Percentiles rank a stretch among this genome's conserved stretches.
These are phyloP conservation scores for Lepilemur septentrionalis DNA, from an alignment of 2,797 vertebrate species.

Conservation along the genomic window DNA sequence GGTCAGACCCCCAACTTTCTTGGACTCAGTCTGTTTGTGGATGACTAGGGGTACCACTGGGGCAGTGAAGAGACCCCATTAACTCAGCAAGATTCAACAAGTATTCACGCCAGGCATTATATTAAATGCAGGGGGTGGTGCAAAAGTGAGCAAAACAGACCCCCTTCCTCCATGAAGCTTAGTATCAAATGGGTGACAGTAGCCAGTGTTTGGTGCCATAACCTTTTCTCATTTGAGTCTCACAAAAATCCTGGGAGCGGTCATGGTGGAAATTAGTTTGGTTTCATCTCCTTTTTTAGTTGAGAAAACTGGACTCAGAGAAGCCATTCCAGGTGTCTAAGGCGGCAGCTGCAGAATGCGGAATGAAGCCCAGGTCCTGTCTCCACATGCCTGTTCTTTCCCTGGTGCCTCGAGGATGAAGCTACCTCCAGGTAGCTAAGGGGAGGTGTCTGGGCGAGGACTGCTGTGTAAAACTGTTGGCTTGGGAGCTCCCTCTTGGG, in stretches of 20 bases:
- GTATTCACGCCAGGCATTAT: background rate
- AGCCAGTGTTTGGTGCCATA: background rate
- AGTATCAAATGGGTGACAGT: background rate
- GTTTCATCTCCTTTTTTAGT: background rate
- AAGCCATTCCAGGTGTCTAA: background rate
- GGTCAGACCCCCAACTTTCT: background rate
- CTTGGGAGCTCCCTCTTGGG: background rate
- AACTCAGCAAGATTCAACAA: background rate
- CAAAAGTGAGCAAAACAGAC: background rate
- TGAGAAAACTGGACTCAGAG: background rate
- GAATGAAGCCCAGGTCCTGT: background rate
- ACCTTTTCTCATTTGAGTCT: background rate
- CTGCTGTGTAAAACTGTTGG: background rate
- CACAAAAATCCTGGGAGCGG: background rate
- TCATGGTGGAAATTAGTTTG: background rate
- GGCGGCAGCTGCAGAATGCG: background rate
- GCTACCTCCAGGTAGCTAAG: background rate
- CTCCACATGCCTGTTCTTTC: background rate
- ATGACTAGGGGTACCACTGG: background rate
- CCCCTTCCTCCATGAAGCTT: background rate
- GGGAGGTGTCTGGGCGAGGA: background rate
- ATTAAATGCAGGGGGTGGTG: background rate
- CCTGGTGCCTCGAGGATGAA: background rate
- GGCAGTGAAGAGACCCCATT: background rate
- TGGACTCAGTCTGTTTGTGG: background rate